Base-by-base conservation (phyloP, 2,888 invertebrate genomes). In the Tetrapedia diversipes region DNA sequence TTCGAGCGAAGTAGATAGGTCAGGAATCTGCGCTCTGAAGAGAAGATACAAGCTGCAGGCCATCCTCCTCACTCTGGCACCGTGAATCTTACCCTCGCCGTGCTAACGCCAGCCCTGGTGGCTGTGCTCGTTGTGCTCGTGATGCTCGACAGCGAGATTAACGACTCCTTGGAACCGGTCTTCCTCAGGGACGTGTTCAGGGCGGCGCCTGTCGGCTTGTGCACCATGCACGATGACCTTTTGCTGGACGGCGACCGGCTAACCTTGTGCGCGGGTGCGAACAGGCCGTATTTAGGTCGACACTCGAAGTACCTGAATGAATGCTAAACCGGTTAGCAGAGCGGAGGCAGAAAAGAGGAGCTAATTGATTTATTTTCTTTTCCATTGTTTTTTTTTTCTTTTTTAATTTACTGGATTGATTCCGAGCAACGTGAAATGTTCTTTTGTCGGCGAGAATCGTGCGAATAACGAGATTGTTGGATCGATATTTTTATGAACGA, bases 191-290 rank as follows among this genome's bases (percentile, higher is more conserved):
- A 86, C 66, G 87, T 80, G 79, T 84, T 94, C 86, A 94, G 94
- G 82, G 94, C 94, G 61, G 95, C 94, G 4, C 94, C 94, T 91
- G 94, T 93, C 14, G 91, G 90, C 89, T 92, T 94, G 91, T 95
- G 96, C 79, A 94, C 93, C 76, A 93, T 93, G 92, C 95, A 95
- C 81, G 93, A 93, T 85, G 94, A 94, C 88, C 94, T 94, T 86
- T 94, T 93, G 91, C 94, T 95, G 63, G 96, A 95, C 37, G 97
- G 97, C 53, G 97, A 97, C 79, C 96, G 95, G 86, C 96, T 95
- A 80, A 99, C 97, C 93, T 99, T 99, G 88, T 96, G 95, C 70
- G 96, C 93, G 1, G 98, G 98, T 29, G 98, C 98, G 92, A 99
- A 99, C 77, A 99, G 93, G 1, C 99, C 99, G 92, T 96, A 97